Percentiles rank a stretch among this genome's conserved stretches.
These are phyloP conservation scores for Aricia agestis DNA, from an alignment of 1,140 invertebrate genomes.

Conservation along the genomic window DNA sequence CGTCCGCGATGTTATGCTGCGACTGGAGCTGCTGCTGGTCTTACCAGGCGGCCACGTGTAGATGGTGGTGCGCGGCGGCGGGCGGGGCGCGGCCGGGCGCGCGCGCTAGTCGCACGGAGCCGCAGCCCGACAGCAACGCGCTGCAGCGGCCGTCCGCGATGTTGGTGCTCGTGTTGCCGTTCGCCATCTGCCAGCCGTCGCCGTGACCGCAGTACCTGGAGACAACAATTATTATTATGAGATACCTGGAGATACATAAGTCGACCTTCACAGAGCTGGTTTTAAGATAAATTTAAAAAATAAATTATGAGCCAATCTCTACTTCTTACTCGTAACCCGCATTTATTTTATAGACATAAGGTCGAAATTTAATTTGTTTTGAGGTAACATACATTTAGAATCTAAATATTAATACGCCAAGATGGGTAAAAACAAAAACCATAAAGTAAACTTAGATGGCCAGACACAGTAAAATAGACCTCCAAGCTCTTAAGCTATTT, in stretches of 20 bases:
- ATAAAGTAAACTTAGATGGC: no score
- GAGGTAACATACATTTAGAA: no score
- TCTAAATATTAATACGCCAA: no score
- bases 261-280: background rate
- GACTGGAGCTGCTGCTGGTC: background rate
- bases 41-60: constrained; percentile 80
- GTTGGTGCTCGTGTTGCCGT: constrained; percentile 63
- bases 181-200: constrained; percentile 82
- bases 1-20: constrained; percentile 66
- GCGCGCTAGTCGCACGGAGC: constrained; percentile 79
- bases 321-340: no score
- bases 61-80: constrained; percentile 80
- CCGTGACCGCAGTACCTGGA: constrained; percentile 86
- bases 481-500: no score
- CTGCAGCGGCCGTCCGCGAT: constrained; percentile 40
- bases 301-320: no score
- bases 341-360: no score
- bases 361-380: no score
- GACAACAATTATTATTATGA: constrained; percentile 27
- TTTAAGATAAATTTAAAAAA: no score
- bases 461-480: no score
- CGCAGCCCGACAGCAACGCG: constrained; percentile 84
- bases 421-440: no score
- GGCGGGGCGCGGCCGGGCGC: constrained; percentile 79
- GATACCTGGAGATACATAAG: background rate